These are phyloP conservation scores for Semaprochilodus insignis DNA, from an alignment of 2,797 vertebrate species.

Conservation along the genomic window DNA sequence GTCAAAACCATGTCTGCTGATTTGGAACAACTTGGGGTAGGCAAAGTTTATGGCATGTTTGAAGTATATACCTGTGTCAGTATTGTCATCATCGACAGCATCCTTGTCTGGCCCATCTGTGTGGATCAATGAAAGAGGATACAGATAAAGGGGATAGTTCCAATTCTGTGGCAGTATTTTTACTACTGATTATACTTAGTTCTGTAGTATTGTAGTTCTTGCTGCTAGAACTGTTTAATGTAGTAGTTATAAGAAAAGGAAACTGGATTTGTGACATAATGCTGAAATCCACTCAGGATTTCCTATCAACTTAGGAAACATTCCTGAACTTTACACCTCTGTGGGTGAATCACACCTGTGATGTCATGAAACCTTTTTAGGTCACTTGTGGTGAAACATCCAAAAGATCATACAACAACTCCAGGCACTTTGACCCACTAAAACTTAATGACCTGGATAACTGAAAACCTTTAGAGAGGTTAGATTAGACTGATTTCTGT, in stretches of 20 bases:
- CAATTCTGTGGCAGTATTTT: not conserved
- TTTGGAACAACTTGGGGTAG: not conserved
- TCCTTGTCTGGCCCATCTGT: not conserved
- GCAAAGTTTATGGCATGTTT: not conserved
- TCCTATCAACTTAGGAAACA: not conserved
- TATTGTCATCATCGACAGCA: not conserved
- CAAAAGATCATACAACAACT: not conserved
- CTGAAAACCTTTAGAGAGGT: not conserved
- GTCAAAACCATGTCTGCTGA: not conserved
- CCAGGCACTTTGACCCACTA: not conserved
- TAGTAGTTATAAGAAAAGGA: not conserved
- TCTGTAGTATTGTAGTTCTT: not conserved
- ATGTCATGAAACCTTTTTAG: conserved; percentile 9
- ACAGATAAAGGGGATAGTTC: not conserved
- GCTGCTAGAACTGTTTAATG: not conserved
- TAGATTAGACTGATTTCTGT: not conserved
- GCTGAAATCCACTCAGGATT: too few relatives aligned
- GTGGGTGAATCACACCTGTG: not conserved
- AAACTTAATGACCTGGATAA: not conserved
- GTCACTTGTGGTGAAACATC: not conserved
- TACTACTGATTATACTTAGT: not conserved
- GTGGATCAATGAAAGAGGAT: not conserved
- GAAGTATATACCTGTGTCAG: not conserved
- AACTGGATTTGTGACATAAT: not conserved
- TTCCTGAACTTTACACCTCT: not conserved